Percentiles rank a stretch among this genome's conserved stretches.
Conservation (phyloP, 1,140 invertebrate species). For the Drosophila repletoides region DNA sequence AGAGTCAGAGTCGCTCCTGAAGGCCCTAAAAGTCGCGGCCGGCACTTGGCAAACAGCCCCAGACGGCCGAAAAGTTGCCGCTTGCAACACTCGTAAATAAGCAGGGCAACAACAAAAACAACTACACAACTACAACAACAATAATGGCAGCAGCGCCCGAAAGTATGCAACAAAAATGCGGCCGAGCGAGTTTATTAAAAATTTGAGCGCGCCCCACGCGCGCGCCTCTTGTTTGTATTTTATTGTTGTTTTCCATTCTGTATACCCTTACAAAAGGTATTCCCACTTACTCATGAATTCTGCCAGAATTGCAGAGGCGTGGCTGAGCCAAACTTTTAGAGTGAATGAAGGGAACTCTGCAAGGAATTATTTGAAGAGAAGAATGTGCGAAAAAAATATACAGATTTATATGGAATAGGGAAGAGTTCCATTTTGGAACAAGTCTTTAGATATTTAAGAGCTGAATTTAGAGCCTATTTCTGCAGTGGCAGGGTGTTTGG, state of each 20-base stretch:
- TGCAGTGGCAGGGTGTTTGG: too few relatives aligned
- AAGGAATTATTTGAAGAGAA: too few relatives aligned
- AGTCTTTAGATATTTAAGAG: too few relatives aligned
- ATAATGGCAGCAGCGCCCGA: constrained; percentile 51
- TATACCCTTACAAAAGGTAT: neutral
- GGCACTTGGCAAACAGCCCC: constrained; percentile 57
- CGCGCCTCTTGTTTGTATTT: constrained; percentile 37
- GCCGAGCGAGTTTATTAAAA: constrained; percentile 71
- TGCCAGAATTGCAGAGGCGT: too few relatives aligned
- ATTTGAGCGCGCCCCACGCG: constrained; percentile 45
- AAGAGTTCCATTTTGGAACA: too few relatives aligned
- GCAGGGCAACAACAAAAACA: constrained; percentile 38
- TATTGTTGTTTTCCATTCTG: constrained; percentile 54
- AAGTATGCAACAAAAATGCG: constrained; percentile 55
- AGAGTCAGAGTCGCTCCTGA: neutral
- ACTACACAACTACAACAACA: constrained; percentile 20
- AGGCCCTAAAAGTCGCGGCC: constrained; percentile 9
- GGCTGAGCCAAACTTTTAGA: too few relatives aligned
- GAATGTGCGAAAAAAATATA: too few relatives aligned
- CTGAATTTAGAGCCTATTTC: too few relatives aligned
- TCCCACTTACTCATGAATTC: constrained; percentile 9
- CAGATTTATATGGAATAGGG: too few relatives aligned
- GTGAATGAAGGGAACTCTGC: too few relatives aligned
- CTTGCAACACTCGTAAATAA: constrained; percentile 73
- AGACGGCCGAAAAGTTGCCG: constrained; percentile 49